Evolutionary conservation across 2,888 invertebrate species (phyloP).

Genomic region (Eilema griseolum): DNA sequence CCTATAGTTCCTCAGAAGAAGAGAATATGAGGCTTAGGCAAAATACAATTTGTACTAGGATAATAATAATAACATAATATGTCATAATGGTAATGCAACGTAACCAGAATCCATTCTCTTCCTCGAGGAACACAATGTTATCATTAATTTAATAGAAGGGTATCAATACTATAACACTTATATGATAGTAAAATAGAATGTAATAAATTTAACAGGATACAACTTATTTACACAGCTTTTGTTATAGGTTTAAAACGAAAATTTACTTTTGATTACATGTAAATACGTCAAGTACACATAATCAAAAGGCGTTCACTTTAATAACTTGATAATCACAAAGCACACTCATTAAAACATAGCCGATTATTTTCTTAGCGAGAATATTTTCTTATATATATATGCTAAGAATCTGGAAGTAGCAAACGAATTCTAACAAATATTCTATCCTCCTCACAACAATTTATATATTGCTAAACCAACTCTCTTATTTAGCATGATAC

Average conservation of each 20-base stretch:
- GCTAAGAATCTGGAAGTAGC: conserved; percentile 53
- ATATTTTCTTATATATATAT: conserved; percentile 38
- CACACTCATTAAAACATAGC: conserved; percentile 44
- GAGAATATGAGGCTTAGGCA: conserved; percentile 53
- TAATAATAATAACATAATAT: conserved; percentile 25
- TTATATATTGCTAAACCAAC: conserved; percentile 54
- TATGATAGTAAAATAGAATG: conserved; percentile 85
- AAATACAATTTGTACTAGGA: conserved; percentile 28
- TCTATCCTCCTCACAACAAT: conserved; percentile 54
- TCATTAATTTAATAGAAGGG: conserved; percentile 72
- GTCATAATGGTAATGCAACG: conserved; percentile 31
- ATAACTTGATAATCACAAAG: conserved; percentile 36
- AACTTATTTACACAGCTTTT: conserved; percentile 82
- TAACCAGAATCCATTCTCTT: conserved; percentile 53
- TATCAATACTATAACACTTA: conserved; percentile 85
- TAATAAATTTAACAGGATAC: conserved; percentile 85
- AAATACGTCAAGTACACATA: conserved; percentile 16
- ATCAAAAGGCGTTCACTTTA: neutral
- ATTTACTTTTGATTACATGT: conserved; percentile 47
- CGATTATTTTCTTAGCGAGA: conserved; percentile 41
- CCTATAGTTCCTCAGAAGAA: conserved; percentile 71
- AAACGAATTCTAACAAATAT: conserved; percentile 55
- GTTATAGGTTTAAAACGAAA: conserved; percentile 45
- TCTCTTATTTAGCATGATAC: conserved; percentile 54
- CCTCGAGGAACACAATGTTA: conserved; percentile 69